These are phyloP conservation scores for Daktulosphaira vitifoliae DNA, from an alignment of 1,140 invertebrate species.

Conservation along the genomic window DNA sequence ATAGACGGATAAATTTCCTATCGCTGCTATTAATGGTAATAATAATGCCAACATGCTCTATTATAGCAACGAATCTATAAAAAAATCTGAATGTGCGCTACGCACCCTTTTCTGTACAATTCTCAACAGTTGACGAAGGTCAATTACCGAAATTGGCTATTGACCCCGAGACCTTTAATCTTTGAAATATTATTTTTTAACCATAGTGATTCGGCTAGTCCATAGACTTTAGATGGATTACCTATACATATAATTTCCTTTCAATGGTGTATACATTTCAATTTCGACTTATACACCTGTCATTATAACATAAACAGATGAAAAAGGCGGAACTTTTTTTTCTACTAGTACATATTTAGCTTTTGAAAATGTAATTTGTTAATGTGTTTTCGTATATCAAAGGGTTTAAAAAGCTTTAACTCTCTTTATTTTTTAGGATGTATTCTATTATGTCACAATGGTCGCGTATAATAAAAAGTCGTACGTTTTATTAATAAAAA, in stretches of 20 bases:
- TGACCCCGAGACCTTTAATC: conserved; percentile 24
- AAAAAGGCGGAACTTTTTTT: conserved; percentile 13
- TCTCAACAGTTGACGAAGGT: neutral
- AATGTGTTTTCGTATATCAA: conserved; percentile 21
- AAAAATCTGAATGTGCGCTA: too few relatives aligned
- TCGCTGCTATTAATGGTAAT: too few relatives aligned
- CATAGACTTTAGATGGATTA: neutral
- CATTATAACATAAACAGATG: conserved; percentile 23
- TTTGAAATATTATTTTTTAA: conserved; percentile 11
- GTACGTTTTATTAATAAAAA: too few relatives aligned
- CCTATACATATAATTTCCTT: neutral
- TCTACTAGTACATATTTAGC: neutral
- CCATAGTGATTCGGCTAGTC: neutral
- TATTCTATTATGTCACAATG: too few relatives aligned
- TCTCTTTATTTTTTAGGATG: too few relatives aligned
- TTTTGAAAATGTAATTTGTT: conserved; percentile 22
- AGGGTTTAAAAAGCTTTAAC: neutral
- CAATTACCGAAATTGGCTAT: conserved; percentile 32
- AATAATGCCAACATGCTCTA: too few relatives aligned
- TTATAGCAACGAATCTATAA: too few relatives aligned
- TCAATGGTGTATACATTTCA: conserved; percentile 19
- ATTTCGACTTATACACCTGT: conserved; percentile 29
- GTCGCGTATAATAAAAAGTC: too few relatives aligned
- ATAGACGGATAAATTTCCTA: too few relatives aligned
- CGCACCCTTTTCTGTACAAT: too few relatives aligned